phyloP scores from a whole-genome alignment of 2,113 vertebrate species.

The Antechinus stuartii region DNA sequence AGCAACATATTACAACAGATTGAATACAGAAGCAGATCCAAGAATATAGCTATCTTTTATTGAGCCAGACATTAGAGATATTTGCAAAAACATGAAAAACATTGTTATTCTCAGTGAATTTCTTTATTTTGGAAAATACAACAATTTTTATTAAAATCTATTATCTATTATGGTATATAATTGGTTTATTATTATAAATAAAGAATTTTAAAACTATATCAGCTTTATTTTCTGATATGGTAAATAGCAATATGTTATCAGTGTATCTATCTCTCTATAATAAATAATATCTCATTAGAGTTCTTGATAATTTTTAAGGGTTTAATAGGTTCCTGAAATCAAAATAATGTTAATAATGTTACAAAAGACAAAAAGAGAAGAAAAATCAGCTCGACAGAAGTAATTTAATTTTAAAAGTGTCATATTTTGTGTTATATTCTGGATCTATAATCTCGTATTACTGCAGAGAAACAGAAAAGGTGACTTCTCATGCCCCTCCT shows the following conservation, averaged over 20 bases:
- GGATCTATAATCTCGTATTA: neutral
- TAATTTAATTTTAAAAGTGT: neutral
- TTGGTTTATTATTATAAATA: neutral
- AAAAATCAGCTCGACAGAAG: neutral
- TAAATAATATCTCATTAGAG: neutral
- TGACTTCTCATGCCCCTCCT: neutral
- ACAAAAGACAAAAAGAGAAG: neutral
- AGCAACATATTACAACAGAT: neutral
- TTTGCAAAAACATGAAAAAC: neutral
- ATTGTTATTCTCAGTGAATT: neutral
- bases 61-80: neutral
- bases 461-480: neutral
- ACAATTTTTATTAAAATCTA: neutral
- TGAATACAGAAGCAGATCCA: neutral
- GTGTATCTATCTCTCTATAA: neutral
- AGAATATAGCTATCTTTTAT: neutral
- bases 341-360: neutral
- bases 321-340: neutral
- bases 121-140: neutral
- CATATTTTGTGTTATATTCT: neutral
- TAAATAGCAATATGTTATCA: neutral
- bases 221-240: neutral
- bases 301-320: neutral
- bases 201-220: neutral
- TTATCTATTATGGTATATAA: neutral